Evolutionary conservation across 2,797 vertebrate genomes (phyloP), one percentile per base, ranked within the genome.

Genomic region (Enteromius viviparus): DNA sequence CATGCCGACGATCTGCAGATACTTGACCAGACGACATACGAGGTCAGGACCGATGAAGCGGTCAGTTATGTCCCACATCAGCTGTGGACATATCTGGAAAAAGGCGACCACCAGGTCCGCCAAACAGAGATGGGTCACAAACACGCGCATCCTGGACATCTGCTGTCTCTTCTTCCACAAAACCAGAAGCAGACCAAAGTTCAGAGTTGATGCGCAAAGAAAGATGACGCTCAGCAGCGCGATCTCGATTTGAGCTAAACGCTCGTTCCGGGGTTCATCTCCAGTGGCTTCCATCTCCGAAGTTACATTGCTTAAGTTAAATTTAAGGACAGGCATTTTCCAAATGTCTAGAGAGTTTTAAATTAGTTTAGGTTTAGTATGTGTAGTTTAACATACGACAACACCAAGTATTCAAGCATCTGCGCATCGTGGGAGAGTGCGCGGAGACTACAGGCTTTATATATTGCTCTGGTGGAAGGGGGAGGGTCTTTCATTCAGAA

Each of bases 1-100:
- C 95, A 95, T 95, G 60, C 94, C 94, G 60, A 95, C 94, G 29
- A 95, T 92, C 89, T 95, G 95, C 17, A 95, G 86, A 84, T 95
- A 95, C 87, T 95, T 95, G 1, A 95, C 92, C 0, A 83, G 40
- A 29, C 93, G 93, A 37, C 94, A 95, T 42, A 95, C 11, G 0
- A 89, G 0, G 70, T 95, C 94, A 1, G 94, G 93, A n/a, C 94
- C 95, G 1, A 93, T 42, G 88, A 95, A 95, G 3, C 93, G 84
- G 88, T 95, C 94, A 1, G 94, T 95, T 80, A 95, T 92, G 89
- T 95, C 93, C 95, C 94, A 95, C 32, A 94, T 86, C 47, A 95
- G 93, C 19, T 95, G 95, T 0, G 94, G 94, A 23, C 93, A 94
- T 15, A 95, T 92, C 77, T 95, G 94, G 86, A 95, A 95, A 80